Evolutionary conservation across 2,797 vertebrate species (phyloP).

Genomic region (Kryptopterus vitreolus): DNA sequence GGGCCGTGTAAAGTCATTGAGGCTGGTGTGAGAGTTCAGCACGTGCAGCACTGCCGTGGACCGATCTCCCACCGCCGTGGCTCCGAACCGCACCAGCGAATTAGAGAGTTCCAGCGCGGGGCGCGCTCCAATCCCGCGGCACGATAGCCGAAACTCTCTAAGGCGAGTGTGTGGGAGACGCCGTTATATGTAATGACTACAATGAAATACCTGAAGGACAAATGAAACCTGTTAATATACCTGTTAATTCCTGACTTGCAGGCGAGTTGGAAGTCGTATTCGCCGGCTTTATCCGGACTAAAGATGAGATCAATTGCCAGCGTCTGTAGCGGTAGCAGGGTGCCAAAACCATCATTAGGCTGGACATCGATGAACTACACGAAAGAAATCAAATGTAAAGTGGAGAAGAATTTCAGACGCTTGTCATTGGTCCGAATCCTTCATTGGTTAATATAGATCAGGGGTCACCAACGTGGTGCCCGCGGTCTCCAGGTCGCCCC

Average conservation of each 20-base stretch:
- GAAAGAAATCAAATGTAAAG: conserved; percentile 32
- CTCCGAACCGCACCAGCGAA: conserved; percentile 81
- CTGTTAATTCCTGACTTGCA: conserved; percentile 88
- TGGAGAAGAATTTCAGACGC: neutral
- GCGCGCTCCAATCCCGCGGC: conserved; percentile 79
- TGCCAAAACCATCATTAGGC: conserved; percentile 86
- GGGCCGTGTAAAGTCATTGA: conserved; percentile 60
- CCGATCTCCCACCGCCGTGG: conserved; percentile 77
- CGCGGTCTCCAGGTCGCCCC: no score
- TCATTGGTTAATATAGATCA: no score
- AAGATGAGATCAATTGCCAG: conserved; percentile 82
- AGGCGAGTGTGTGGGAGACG: no score
- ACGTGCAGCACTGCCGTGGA: conserved; percentile 77
- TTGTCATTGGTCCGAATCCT: no score
- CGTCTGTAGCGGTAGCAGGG: conserved; percentile 84
- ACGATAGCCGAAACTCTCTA: conserved; percentile 84
- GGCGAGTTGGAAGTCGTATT: conserved; percentile 80
- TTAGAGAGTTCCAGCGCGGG: conserved; percentile 87
- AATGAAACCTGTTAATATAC: conserved; percentile 63
- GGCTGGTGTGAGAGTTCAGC: conserved; percentile 66
- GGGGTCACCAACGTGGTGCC: no score
- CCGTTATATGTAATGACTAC: no score
- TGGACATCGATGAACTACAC: conserved; percentile 86
- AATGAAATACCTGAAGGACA: neutral
- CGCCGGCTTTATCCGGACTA: conserved; percentile 76